Percentiles rank a stretch among this genome's conserved stretches.
phyloP scores from a whole-genome alignment of 64 coral and sea anemone species.

The Montipora sp. region DNA sequence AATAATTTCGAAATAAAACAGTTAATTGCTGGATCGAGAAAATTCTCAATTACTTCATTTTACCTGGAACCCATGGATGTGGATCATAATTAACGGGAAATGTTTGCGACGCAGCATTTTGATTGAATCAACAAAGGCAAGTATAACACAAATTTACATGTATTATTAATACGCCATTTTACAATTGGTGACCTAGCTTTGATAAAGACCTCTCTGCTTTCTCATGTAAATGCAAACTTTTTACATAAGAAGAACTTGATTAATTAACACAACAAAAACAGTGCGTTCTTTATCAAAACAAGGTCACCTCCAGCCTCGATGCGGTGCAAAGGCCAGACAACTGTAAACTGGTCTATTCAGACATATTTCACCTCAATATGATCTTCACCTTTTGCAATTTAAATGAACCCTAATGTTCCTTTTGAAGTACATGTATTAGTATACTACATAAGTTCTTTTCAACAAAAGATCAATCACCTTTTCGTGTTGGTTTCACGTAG shows the following conservation, averaged over 20 bases:
- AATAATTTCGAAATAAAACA: background rate
- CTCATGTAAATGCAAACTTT: no score
- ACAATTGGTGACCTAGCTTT: background rate
- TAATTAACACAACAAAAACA: no score
- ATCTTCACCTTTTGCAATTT: no score
- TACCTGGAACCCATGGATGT: conserved; percentile 72
- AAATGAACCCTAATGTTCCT: no score
- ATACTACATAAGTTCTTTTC: background rate
- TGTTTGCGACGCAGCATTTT: conserved; percentile 46
- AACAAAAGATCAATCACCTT: background rate
- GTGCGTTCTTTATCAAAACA: no score
- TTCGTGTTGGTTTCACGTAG: conserved; percentile 23
- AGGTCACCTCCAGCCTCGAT: no score
- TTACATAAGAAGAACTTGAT: no score
- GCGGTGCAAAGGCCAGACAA: no score
- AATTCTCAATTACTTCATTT: background rate
- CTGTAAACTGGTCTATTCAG: no score
- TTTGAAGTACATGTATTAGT: no score
- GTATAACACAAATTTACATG: background rate
- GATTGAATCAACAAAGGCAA: conserved; percentile 53
- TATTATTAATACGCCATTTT: background rate
- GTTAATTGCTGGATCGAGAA: background rate
- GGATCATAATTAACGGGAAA: conserved; percentile 68
- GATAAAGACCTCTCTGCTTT: no score
- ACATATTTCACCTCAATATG: no score